Evolutionary conservation across 2,113 vertebrate genomes (phyloP).

Genomic region (Bufo bufo): DNA sequence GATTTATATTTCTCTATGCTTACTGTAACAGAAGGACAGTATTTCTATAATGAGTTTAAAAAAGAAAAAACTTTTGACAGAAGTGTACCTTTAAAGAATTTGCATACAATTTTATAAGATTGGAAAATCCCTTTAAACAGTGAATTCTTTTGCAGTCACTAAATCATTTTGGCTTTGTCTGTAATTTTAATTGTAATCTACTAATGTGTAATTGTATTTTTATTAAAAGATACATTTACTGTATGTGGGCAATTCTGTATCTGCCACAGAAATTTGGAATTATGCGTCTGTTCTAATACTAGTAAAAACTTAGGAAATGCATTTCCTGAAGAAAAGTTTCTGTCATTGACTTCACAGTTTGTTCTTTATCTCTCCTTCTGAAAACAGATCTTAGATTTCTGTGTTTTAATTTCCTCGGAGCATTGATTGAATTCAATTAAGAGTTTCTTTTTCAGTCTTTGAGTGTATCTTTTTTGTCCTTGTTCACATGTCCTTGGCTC

Average conservation of each 20-base stretch:
- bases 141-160: neutral
- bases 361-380: conserved; percentile 47
- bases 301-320: conserved; percentile 4
- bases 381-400: conserved; percentile 54
- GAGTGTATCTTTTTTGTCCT: conserved; percentile 46
- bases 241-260: neutral
- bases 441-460: conserved; percentile 49
- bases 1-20: no score
- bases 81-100: no score
- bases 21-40: no score
- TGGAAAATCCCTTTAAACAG: no score
- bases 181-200: no score
- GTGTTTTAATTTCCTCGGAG: conserved; percentile 51
- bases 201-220: neutral
- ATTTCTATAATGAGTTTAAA: no score
- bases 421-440: conserved; percentile 55
- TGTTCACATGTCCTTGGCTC: conserved; percentile 38
- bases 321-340: conserved; percentile 44
- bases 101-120: no score
- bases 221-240: neutral
- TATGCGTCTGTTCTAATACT: neutral
- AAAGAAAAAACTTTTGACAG: no score
- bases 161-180: no score
- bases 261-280: neutral
- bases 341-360: conserved; percentile 45